These are phyloP conservation scores for Pristionchus entomophagus DNA, from an alignment of 2,888 invertebrate genomes.

Conservation along the genomic window DNA sequence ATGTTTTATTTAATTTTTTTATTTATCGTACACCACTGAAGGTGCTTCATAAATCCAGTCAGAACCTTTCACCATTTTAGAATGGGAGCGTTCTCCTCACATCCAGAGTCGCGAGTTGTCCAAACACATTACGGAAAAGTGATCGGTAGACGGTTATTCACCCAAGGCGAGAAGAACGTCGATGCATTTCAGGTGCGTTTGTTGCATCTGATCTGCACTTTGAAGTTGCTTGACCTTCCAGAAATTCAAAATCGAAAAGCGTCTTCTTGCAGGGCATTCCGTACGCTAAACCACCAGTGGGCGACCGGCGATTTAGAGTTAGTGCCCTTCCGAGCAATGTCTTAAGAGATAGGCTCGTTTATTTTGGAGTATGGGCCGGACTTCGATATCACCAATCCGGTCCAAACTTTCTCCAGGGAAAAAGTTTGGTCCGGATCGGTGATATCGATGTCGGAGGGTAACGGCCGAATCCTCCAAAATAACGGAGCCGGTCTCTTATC, in stretches of 20 bases:
- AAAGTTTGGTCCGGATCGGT: too few relatives aligned
- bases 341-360: background rate
- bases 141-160: background rate
- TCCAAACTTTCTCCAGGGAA: too few relatives aligned
- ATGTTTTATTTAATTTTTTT: too few relatives aligned
- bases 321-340: background rate
- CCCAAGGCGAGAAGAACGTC: background rate
- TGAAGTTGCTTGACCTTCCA: background rate
- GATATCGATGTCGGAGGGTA: too few relatives aligned
- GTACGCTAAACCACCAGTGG: conserved; percentile 15
- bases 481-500: background rate
- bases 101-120: conserved; percentile 36
- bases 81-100: conserved; percentile 1
- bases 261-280: conserved; percentile 38
- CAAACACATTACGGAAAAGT: conserved; percentile 7
- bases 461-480: too few relatives aligned
- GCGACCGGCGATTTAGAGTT: conserved; percentile 33
- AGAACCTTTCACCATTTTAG: background rate
- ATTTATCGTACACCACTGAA: too few relatives aligned
- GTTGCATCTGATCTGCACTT: background rate
- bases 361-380: too few relatives aligned
- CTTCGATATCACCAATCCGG: too few relatives aligned
- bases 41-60: too few relatives aligned
- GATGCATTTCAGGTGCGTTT: conserved; percentile 34
- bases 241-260: background rate